A percentile compares a stretch with the other conserved stretches of the same genome.
These are phyloP conservation scores for Petaurus breviceps DNA, from an alignment of 2,113 vertebrate genomes.

Conservation along the genomic window DNA sequence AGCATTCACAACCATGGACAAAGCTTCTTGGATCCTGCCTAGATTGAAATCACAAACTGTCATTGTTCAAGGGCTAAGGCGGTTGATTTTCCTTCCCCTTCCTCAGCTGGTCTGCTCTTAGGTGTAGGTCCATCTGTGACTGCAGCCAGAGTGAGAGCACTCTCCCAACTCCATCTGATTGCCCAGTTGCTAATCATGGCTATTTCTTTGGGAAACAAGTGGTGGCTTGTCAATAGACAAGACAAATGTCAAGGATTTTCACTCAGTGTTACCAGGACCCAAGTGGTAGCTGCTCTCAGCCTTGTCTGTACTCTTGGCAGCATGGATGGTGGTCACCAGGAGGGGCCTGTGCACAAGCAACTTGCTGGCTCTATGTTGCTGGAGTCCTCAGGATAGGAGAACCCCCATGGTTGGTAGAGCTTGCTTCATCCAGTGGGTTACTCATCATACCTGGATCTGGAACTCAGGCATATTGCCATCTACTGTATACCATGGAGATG, in stretches of 20 bases:
- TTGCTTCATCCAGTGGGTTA: not conserved
- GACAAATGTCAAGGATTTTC: not conserved
- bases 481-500: fast-evolving
- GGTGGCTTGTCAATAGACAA: not conserved
- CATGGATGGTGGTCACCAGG: not conserved
- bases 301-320: not conserved
- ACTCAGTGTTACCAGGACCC: not conserved
- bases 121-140: not conserved
- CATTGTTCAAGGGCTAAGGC: not conserved
- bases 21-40: not conserved
- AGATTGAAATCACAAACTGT: not conserved
- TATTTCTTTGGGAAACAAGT: not conserved
- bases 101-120: no score
- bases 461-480: not conserved
- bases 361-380: not conserved
- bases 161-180: not conserved
- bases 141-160: not conserved
- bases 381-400: not conserved
- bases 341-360: not conserved
- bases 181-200: not conserved
- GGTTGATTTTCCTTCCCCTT: not conserved
- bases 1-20: not conserved
- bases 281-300: not conserved
- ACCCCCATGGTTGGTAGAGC: not conserved
- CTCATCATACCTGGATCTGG: not conserved